Conservation (phyloP, 2,888 invertebrate species). For the Stenodema calcarata region DNA sequence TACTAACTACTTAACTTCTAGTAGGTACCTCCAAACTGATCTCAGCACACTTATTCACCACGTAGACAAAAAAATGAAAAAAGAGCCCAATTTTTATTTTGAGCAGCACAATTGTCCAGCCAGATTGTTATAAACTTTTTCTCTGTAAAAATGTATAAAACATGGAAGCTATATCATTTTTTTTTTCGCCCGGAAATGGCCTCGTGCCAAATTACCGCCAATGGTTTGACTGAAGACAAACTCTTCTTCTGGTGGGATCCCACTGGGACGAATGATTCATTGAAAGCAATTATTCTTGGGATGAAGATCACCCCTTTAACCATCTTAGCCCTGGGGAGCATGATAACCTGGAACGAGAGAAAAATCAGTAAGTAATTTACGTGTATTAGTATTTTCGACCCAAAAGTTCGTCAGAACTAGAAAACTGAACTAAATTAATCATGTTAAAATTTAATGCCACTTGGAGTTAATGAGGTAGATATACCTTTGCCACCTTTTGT, state of each 20-base stretch:
- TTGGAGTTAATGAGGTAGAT: too few relatives aligned
- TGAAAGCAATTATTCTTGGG: slow-evolving; percentile 50
- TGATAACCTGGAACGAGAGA: slow-evolving; percentile 37
- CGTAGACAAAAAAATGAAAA: slow-evolving; percentile 53
- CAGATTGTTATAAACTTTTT: slow-evolving; percentile 53
- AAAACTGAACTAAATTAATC: too few relatives aligned
- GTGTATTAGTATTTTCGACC: too few relatives aligned
- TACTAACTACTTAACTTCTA: slow-evolving; percentile 56
- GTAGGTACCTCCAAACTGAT: slow-evolving; percentile 36
- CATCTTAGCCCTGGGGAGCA: slow-evolving; percentile 50
- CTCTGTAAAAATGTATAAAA: slow-evolving; percentile 54
- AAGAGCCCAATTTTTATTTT: slow-evolving; percentile 40
- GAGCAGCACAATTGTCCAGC: slow-evolving; percentile 47
- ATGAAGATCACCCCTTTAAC: slow-evolving; percentile 52
- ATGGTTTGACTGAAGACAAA: background rate
- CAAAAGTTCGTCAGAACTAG: too few relatives aligned
- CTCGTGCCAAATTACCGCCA: slow-evolving; percentile 53
- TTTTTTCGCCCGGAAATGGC: slow-evolving; percentile 56
- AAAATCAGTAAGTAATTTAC: too few relatives aligned
- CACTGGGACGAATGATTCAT: slow-evolving; percentile 54
- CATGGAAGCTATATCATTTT: slow-evolving; percentile 58
- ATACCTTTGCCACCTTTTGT: slow-evolving; percentile 36
- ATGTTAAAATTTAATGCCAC: background rate
- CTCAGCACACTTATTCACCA: slow-evolving; percentile 50
- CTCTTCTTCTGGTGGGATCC: slow-evolving; percentile 41